phyloP scores from a whole-genome alignment of 2,113 vertebrate species.

The Halichoeres trimaculatus region DNA sequence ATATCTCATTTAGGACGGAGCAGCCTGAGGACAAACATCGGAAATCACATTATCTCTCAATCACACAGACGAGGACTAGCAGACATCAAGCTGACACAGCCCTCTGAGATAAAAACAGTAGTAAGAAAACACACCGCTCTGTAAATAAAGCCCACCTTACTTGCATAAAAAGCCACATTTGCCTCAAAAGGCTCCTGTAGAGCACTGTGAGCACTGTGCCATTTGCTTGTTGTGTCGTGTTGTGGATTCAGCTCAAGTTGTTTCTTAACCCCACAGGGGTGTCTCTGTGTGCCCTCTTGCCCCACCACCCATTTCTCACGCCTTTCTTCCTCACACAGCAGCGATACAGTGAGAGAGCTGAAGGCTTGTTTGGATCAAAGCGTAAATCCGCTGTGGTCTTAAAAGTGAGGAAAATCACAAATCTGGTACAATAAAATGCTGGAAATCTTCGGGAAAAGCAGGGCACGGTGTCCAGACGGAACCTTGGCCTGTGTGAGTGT shows the following conservation, averaged over 20 bases:
- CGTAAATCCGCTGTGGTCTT: conserved; percentile 31
- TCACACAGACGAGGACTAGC: conserved; percentile 56
- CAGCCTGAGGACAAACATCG: conserved; percentile 66
- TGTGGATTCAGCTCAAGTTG: conserved; percentile 1
- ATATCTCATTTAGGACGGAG: conserved; percentile 64
- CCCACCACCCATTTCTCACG: neutral
- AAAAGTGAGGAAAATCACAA: conserved; percentile 30
- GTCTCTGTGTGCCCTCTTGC: neutral
- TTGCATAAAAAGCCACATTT: conserved; percentile 31
- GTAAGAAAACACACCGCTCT: conserved; percentile 36
- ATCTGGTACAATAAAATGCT: conserved; percentile 19
- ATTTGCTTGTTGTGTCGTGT: conserved; percentile 7
- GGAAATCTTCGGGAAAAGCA: neutral
- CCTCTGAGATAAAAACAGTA: conserved; percentile 51
- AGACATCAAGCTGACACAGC: conserved; percentile 48
- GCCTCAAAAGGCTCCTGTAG: conserved; percentile 28
- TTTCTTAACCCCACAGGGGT: conserved; percentile 6
- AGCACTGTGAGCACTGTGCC: neutral
- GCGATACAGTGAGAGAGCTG: conserved; percentile 9
- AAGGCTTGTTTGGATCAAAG: conserved; percentile 31
- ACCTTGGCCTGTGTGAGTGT: neutral
- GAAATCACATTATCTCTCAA: conserved; percentile 75
- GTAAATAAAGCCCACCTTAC: conserved; percentile 38
- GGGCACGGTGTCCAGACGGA: neutral
- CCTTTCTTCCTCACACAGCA: neutral